Percentiles rank a stretch among this genome's conserved stretches.
These are phyloP conservation scores for Lamellibrachia luymesi DNA, from an alignment of 1,140 invertebrate species.

Conservation along the genomic window DNA sequence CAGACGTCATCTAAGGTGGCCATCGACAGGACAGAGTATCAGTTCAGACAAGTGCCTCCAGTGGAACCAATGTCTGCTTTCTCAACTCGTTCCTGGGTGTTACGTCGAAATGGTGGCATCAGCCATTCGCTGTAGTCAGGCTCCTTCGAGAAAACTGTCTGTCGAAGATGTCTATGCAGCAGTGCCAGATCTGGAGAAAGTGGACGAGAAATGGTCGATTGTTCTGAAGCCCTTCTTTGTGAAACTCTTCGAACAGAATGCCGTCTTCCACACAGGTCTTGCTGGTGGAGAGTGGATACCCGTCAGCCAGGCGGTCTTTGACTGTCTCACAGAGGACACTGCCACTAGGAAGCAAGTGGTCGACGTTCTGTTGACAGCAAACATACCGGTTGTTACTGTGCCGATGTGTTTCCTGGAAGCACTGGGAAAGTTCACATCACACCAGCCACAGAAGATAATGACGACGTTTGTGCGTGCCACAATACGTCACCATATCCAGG, in stretches of 20 bases:
- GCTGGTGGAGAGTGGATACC: neutral
- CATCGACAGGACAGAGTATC: conserved; percentile 26
- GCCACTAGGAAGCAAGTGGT: neutral
- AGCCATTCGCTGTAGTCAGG: conserved; percentile 4
- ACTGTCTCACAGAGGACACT: neutral
- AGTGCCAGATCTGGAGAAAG: conserved; percentile 25
- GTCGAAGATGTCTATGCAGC: conserved; percentile 21
- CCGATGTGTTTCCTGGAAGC: conserved; percentile 12
- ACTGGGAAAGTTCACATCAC: conserved; percentile 21
- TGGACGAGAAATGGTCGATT: conserved; percentile 29
- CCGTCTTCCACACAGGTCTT: neutral
- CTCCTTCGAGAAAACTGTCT: neutral
- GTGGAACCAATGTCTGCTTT: conserved; percentile 29
- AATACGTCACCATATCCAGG: neutral
- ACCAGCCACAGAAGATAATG: conserved; percentile 8
- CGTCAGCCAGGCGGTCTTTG: neutral
- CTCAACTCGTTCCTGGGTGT: conserved; percentile 24
- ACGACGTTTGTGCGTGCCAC: neutral
- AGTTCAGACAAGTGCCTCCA: conserved; percentile 23
- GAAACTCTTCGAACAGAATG: neutral
- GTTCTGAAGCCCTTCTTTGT: conserved; percentile 27
- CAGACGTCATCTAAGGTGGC: conserved; percentile 38
- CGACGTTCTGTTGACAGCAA: neutral
- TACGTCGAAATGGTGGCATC: conserved; percentile 23
- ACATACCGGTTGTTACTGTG: neutral